Conservation (phyloP, 2,888 invertebrate species). For the Apodemia mormo region DNA sequence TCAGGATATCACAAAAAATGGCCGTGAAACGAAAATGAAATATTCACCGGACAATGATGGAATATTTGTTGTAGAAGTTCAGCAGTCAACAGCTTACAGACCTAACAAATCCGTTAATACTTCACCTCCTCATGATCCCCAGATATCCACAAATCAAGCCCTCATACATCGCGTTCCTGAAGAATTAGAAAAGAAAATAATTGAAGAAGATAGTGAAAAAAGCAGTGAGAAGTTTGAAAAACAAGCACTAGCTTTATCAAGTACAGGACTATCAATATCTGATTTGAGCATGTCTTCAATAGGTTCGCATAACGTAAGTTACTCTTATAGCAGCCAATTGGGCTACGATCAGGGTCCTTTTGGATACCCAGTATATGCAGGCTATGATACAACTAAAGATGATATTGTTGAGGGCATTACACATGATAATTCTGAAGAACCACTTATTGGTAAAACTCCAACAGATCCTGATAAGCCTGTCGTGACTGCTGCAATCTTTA, state of each 20-base stretch:
- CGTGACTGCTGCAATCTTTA: conserved; percentile 86
- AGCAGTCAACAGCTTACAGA: conserved; percentile 67
- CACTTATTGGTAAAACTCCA: conserved; percentile 70
- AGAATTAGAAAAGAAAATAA: conserved; percentile 57
- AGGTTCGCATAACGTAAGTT: conserved; percentile 87
- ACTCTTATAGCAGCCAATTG: conserved; percentile 90
- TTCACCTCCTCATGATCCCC: conserved; percentile 64
- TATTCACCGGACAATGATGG: conserved; percentile 87
- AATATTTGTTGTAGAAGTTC: conserved; percentile 88
- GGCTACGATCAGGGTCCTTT: conserved; percentile 88
- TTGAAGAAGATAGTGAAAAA: conserved; percentile 62
- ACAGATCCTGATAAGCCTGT: conserved; percentile 83
- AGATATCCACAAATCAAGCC: conserved; percentile 75
- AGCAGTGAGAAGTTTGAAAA: conserved; percentile 56
- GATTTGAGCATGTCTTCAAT: conserved; percentile 88
- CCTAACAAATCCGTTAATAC: conserved; percentile 60
- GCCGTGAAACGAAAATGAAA: conserved; percentile 88
- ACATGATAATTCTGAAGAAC: conserved; percentile 73
- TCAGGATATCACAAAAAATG: conserved; percentile 86
- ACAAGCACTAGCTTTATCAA: conserved; percentile 80
- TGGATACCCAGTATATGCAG: conserved; percentile 85
- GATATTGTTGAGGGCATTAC: conserved; percentile 59
- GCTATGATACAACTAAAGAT: conserved; percentile 75
- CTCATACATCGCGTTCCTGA: conserved; percentile 72
- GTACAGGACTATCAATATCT: conserved; percentile 91